Evolutionary conservation across 2,888 invertebrate genomes (phyloP).

Genomic region (Lampropteryx suffumata): DNA sequence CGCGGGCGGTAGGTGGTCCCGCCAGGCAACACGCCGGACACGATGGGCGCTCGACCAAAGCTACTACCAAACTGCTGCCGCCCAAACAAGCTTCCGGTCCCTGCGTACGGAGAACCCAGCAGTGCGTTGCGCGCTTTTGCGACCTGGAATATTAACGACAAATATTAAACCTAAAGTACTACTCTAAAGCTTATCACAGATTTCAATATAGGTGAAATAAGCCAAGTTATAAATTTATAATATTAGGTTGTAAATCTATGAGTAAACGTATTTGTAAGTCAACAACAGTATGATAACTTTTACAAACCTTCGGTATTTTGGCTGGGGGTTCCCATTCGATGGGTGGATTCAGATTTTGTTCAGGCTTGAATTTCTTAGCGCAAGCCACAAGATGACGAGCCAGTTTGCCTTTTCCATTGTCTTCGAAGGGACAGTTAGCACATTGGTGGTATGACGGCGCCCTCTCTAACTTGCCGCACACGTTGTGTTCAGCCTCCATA

Average conservation of each 20-base stretch:
- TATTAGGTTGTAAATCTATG: too few relatives aligned
- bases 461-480: conserved; percentile 91
- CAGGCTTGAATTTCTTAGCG: conserved; percentile 94
- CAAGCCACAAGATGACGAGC: conserved; percentile 94
- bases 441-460: conserved; percentile 95
- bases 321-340: conserved; percentile 97
- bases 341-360: conserved; percentile 92
- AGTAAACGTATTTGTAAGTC: too few relatives aligned
- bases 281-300: too few relatives aligned
- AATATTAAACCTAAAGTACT: too few relatives aligned
- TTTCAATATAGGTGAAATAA: too few relatives aligned
- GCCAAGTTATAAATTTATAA: too few relatives aligned
- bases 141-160: conserved; percentile 11
- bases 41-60: conserved; percentile 36
- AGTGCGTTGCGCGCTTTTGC: conserved; percentile 20
- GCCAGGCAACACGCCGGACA: conserved; percentile 55
- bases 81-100: conserved; percentile 9
- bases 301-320: conserved; percentile 90
- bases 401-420: conserved; percentile 95
- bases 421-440: conserved; percentile 96
- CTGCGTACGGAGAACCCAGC: conserved; percentile 11
- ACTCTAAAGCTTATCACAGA: too few relatives aligned
- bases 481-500: conserved; percentile 95
- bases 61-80: conserved; percentile 16
- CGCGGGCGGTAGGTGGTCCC: conserved; percentile 37